Base-by-base conservation (phyloP, 1,140 invertebrate species). In the Cotesia glomerata region DNA sequence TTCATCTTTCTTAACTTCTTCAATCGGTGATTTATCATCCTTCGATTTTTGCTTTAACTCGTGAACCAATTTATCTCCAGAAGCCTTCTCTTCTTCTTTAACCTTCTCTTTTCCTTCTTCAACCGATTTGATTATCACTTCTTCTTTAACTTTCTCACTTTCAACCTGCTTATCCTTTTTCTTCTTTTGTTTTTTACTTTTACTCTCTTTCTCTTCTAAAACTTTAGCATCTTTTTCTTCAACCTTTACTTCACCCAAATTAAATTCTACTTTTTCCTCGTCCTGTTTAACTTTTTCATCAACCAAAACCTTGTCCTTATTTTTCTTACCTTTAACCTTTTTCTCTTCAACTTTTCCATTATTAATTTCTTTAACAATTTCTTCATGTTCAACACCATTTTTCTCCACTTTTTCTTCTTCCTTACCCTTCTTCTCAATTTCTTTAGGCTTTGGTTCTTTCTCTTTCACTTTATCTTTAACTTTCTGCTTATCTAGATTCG, bases 401-500 rank as follows among this genome's bases (percentile, higher is more conserved):
- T 54, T 35, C 13, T 69, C 54, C 4, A 59, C 36, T 16, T 69
- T 35, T 36, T 62, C 9, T 3, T 9, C 39, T n/a, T 13, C 9
- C 13, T 45, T 34, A 8, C 34, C 62, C 26, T 14, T 70, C 9
- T 62, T 14, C 32, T 16, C 35, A 62, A 51, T 62, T 51, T 13
- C 58, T 51, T 62, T 61, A 4, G 18, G 8, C 65, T 63, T 73
- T 3, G 78, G 58, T 75, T 75, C 9, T 83, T 77, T 61, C 14
- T 80, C 80, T 69, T 84, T 84, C 39, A 14, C 14, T 8, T 75
- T 58, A 8, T 56, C 76, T 77, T 83, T 86, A 3, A 72, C 64
- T 70, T 82, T 83, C 64, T 82, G 81, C 67, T 87, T 87, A 71
- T 88, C 85, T 86, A 89, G 86, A 71, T 82, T 79, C 58, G 88